A percentile compares a stretch with the other conserved stretches of the same genome.
These are phyloP conservation scores for Drosophila kuntzei DNA, from an alignment of 2,888 invertebrate genomes.

Conservation along the genomic window DNA sequence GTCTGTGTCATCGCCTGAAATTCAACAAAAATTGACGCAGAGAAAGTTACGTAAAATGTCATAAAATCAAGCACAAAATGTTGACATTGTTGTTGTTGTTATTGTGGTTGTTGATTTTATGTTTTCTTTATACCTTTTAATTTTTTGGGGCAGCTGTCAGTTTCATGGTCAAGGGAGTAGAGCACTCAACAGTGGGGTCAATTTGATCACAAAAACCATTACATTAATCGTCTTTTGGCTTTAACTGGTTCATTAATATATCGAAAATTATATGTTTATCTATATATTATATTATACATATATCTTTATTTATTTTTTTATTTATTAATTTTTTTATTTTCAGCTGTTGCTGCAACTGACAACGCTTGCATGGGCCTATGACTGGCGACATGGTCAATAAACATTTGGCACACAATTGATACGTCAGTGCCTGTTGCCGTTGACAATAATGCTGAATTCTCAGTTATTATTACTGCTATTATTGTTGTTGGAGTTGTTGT, in stretches of 20 bases:
- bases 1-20: constrained; percentile 11
- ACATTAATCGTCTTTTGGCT: constrained; percentile 37
- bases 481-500: constrained; percentile 17
- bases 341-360: constrained; percentile 22
- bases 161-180: constrained; percentile 73
- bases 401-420: constrained; percentile 83
- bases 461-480: constrained; percentile 33
- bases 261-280: constrained; percentile 42
- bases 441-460: constrained; percentile 74
- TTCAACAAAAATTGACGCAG: constrained; percentile 39
- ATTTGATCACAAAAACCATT: constrained; percentile 49
- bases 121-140: not conserved
- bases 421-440: constrained; percentile 68
- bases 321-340: not conserved
- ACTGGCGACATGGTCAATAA: constrained; percentile 77
- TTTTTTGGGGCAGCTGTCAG: constrained; percentile 58
- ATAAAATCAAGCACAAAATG: constrained; percentile 65
- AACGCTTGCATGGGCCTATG: constrained; percentile 35
- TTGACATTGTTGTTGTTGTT: constrained; percentile 38
- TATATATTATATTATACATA: constrained; percentile 16
- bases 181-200: constrained; percentile 37
- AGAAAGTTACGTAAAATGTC: constrained; percentile 77
- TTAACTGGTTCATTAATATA: constrained; percentile 51
- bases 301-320: not conserved
- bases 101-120: constrained; percentile 13